Evolutionary conservation across 2,888 invertebrate species (phyloP), one percentile per base, ranked within the genome.

Genomic region (Rotaria socialis): DNA sequence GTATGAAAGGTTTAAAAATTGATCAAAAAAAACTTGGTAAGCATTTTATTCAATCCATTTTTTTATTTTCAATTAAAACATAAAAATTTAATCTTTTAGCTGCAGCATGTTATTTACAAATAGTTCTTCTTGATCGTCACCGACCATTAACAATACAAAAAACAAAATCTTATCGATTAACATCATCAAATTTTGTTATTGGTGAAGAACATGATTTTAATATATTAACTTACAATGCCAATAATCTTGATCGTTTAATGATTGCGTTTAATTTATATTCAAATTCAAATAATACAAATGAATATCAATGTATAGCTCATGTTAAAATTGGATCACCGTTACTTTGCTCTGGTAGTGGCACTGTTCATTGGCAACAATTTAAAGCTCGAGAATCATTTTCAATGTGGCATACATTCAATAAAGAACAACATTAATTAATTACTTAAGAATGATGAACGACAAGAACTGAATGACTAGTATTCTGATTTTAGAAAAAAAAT

Each of bases 171-270:
- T 80, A 47, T 47, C 24, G 10, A n/a, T n/a, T 80, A 47, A 80
- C 24, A 22, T n/a, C 43, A 80, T 47, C 80, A 47, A 80, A 24
- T n/a, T 47, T 80, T 24, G n/a, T 2, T 43, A 43, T 80, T 0
- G 14, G 7, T n/a, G 80, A 80, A 47, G 24, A 47, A 14, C 47
- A n/a, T 47, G 47, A 80, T 47, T 80, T 80, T 10, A 67, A 67
- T 67, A 35, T 67, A 14, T 67, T 67, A 67, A 24, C 47, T 16
- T 80, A 11, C 7, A n/a, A 80, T 47, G 8, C 47, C 22, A 47
- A 47, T n/a, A 80, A 80, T 80, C 11, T 80, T 80, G 80, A 80
- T 80, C 80, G 80, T 47, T 47, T 80, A n/a, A 80, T 80, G 80
- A 5, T 80, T n/a, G n/a, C 47, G 24, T 11, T 80, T 14, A 80